Evolutionary conservation across 2,113 vertebrate species (phyloP).

Genomic region (Cephalopterus ornatus): DNA sequence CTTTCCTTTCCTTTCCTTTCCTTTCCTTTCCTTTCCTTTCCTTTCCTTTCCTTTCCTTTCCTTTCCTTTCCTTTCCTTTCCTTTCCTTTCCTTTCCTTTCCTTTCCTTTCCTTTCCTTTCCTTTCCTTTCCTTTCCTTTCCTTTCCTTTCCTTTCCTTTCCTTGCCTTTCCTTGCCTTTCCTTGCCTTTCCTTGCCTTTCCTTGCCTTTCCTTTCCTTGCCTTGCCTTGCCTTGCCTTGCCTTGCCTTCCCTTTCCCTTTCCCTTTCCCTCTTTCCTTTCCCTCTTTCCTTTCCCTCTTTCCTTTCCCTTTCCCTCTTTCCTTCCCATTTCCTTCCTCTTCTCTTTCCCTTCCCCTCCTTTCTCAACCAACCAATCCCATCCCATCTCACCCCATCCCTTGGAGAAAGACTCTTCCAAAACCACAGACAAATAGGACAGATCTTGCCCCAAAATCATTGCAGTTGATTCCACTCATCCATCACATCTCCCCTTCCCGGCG

Average conservation of each 20-base stretch:
- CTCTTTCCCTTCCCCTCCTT: background rate
- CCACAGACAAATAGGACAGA: background rate
- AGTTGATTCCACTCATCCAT: background rate
- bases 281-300: background rate
- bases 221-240: too few relatives aligned
- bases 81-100: background rate
- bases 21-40: too few relatives aligned
- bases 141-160: too few relatives aligned
- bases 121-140: accelerated
- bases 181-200: too few relatives aligned
- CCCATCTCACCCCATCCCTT: background rate
- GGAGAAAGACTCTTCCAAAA: background rate
- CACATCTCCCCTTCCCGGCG: accelerated
- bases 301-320: too few relatives aligned
- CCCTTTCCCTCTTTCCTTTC: too few relatives aligned
- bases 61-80: accelerated
- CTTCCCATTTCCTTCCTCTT: too few relatives aligned
- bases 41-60: too few relatives aligned
- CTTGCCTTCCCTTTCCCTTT: too few relatives aligned
- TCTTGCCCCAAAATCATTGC: background rate
- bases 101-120: accelerated
- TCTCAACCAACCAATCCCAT: background rate
- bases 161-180: accelerated
- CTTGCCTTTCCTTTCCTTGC: too few relatives aligned
- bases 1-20: too few relatives aligned